Conservation (phyloP, 2,888 invertebrate species). For the Ashinkailepas kermadecensis region DNA sequence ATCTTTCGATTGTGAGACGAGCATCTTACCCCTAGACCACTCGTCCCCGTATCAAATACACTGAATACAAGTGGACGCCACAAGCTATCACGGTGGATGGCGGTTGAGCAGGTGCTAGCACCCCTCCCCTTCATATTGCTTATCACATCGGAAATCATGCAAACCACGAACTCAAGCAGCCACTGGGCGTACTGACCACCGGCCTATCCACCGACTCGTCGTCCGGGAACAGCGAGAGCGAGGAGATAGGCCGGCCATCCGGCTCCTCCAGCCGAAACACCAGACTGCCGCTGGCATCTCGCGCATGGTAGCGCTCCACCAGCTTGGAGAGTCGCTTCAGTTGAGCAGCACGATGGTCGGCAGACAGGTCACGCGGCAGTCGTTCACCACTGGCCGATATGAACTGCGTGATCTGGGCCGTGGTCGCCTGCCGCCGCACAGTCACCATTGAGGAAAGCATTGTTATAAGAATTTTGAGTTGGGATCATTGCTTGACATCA, state of each 20-base stretch:
- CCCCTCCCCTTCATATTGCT: not conserved
- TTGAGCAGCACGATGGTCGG: not conserved
- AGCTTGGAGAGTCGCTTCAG: not conserved
- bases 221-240: not conserved
- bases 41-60: too few relatives aligned
- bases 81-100: too few relatives aligned
- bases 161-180: not conserved
- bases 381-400: not conserved
- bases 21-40: too few relatives aligned
- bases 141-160: not conserved
- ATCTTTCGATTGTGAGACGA: too few relatives aligned
- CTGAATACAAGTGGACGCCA: too few relatives aligned
- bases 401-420: not conserved
- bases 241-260: not conserved
- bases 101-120: not conserved
- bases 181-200: not conserved
- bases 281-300: not conserved
- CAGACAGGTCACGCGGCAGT: not conserved
- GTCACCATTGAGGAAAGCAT: too few relatives aligned
- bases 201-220: not conserved
- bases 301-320: not conserved
- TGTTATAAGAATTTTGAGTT: too few relatives aligned
- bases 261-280: constrained; percentile 4
- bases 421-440: not conserved
- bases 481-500: too few relatives aligned